Conservation (phyloP, 30 jellyfish, hydroid and myxozoan genomes). For the Clytia hemisphaerica region DNA sequence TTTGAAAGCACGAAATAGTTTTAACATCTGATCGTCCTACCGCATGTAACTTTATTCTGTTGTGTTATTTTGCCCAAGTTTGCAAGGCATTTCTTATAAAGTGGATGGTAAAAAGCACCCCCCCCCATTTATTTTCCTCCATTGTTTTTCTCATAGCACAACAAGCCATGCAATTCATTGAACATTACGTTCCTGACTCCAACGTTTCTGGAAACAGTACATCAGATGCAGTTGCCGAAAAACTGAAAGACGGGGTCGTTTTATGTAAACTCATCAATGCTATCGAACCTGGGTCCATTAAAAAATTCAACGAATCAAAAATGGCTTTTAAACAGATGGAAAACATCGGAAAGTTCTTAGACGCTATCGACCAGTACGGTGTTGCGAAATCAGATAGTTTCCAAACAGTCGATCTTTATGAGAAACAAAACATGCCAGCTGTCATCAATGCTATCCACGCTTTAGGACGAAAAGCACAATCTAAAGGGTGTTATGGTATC, state of each 20-base stretch:
- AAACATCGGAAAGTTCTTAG: slow-evolving; percentile 56
- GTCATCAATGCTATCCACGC: slow-evolving; percentile 69
- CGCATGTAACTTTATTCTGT: too few relatives aligned
- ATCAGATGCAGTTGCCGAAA: slow-evolving; percentile 11
- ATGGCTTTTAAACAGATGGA: slow-evolving; percentile 82
- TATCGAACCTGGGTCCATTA: slow-evolving; percentile 15
- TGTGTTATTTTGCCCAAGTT: too few relatives aligned
- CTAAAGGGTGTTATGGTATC: slow-evolving; percentile 42
- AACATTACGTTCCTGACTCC: slow-evolving; percentile 22
- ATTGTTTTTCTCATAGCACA: too few relatives aligned
- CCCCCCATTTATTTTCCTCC: too few relatives aligned
- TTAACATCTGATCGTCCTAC: too few relatives aligned
- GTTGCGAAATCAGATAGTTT: slow-evolving; percentile 38
- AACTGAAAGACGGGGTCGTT: slow-evolving; percentile 42
- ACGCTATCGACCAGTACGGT: slow-evolving; percentile 49
- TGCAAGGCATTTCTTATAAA: too few relatives aligned
- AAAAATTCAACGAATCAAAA: slow-evolving; percentile 12
- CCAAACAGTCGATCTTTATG: slow-evolving; percentile 77
- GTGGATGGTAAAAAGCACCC: too few relatives aligned
- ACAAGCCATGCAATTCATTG: slow-evolving; percentile 47
- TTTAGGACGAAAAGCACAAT: slow-evolving; percentile 63
- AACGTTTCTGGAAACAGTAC: not conserved
- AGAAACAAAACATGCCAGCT: slow-evolving; percentile 70
- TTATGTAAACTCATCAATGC: slow-evolving; percentile 37
- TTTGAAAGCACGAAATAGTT: too few relatives aligned